Percentiles rank a stretch among this genome's conserved stretches.
These are phyloP conservation scores for Chironex yamaguchii DNA, from an alignment of 30 jellyfish, hydroid and myxozoan species.

Conservation along the genomic window DNA sequence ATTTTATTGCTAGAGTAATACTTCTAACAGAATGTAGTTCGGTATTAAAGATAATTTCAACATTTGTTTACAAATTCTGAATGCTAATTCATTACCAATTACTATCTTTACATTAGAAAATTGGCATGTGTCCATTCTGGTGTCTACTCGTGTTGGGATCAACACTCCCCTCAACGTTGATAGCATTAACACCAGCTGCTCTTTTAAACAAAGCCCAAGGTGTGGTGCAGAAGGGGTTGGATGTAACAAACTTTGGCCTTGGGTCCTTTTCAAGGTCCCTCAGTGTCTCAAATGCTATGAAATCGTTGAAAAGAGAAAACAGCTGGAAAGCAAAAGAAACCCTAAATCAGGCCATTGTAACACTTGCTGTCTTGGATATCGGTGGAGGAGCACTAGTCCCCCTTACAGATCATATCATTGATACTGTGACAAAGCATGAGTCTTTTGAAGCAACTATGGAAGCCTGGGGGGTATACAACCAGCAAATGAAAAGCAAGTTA, in stretches of 20 bases:
- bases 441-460: slow-evolving; percentile 15
- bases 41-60: too few species aligned
- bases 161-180: too few species aligned
- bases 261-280: slow-evolving; percentile 22
- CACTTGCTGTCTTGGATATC: slow-evolving; percentile 31
- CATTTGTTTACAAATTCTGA: too few species aligned
- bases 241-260: slow-evolving; percentile 8
- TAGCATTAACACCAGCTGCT: too few species aligned
- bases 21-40: too few species aligned
- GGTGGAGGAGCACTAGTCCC: slow-evolving; percentile 52
- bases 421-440: background rate
- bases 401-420: slow-evolving; percentile 11
- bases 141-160: too few species aligned
- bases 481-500: background rate
- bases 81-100: too few species aligned
- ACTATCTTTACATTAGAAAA: too few species aligned
- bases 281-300: background rate
- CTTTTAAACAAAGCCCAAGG: too few species aligned
- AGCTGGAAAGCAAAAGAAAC: slow-evolving; percentile 4
- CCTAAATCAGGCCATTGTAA: slow-evolving; percentile 39
- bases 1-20: too few species aligned
- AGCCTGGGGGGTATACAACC: slow-evolving; percentile 18
- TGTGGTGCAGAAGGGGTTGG: too few species aligned
- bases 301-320: slow-evolving; percentile 17
- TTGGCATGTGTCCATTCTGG: too few species aligned